Base-by-base conservation (phyloP, 2,797 vertebrate species). In the Tangara arthus region DNA sequence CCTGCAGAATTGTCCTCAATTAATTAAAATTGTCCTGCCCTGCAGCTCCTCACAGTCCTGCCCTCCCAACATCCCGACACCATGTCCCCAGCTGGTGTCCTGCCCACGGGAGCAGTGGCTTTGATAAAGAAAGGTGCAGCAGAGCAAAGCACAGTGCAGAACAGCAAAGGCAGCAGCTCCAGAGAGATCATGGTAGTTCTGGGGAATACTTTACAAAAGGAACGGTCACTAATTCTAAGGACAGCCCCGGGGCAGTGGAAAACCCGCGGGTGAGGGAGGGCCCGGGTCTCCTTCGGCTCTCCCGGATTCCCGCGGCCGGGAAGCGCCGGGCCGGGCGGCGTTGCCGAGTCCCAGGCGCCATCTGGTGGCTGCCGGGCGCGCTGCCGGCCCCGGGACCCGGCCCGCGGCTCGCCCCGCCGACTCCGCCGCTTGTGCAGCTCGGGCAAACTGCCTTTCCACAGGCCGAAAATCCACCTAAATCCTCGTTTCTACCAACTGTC, bases 301-400 rank as follows among this genome's bases (percentile, higher is more conserved):
- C 27, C 50, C 50, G 28, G 61, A 16, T 78, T 80, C 20, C 41
- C 84, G 19, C 4, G 50, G 75, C 56, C 16, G 56, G 56, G 23
- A 24, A 12, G 34, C 16, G 4, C 56, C 17, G 6, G 42, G 42
- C 46, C 8, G 14, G 16, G 47, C 65, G 50, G 24, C 18, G 96
- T 97, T 96, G 90, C 91, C 97, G 94, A 95, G 77, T 63, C 81
- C 82, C 71, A 95, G 93, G 91, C 96, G 97, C 98, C 98, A 98
- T 97, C 98, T 97, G 96, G 97, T 42, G 98, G 97, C 17, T 12
- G 56, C 3, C 2, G 20, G 28, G 11, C 5, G 78, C 81, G 96
- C 35, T 94, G 95, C 11, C 49, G 8, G 2, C 39, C 3, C 52
- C 32, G 56, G 55, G 55, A 28, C 65, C 2, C 4, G 18, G 13